Evolutionary conservation across 2,113 vertebrate genomes (phyloP), one percentile per base, ranked within the genome.

Genomic region (Canis aureus): DNA sequence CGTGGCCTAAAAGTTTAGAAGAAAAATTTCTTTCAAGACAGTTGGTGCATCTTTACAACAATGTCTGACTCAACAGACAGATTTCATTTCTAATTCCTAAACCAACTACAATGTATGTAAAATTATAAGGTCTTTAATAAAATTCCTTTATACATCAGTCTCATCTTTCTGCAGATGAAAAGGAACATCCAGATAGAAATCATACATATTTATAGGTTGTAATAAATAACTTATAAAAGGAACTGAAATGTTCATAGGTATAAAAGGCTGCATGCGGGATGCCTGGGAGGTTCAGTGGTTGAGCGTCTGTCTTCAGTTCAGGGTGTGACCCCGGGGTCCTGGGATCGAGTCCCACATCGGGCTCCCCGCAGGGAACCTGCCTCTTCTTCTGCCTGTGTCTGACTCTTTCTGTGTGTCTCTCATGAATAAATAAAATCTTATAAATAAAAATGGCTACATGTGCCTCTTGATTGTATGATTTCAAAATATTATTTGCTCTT

Each of bases 11-110:
- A 91, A 79, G 55, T 96, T 96, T 53, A 96, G 80, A 90, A 86
- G 4, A 96, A 91, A 29, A 80, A 95, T 87, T 96, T 57, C 27
- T 97, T 95, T 84, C 76, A 93, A 92, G 91, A 69, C 23, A 74
- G 25, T 78, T 95, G 74, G 32, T 71, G 9, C 11, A 74, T 84
- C 85, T 94, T 97, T 92, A 8, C 2, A 76, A 79, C 73, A 23
- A 53, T 32, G 32, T 66, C 67, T 81, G 25, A 84, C 16, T 84
- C 43, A 38, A 79, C 7, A 64, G 10, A 12, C 20, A 90, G 60
- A 81, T 53, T 82, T 83, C 15, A 60, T 80, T 90, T 87, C 20
- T 79, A 83, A 80, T 69, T 60, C 35, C 17, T 86, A 95, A 20
- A 80, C 89, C 32, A 76, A 79, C 8, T 55, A 57, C 73, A 85